Conservation (phyloP, 30 jellyfish, hydroid and myxozoan genomes). For the Aurelia aurita complex sp. Pacific region DNA sequence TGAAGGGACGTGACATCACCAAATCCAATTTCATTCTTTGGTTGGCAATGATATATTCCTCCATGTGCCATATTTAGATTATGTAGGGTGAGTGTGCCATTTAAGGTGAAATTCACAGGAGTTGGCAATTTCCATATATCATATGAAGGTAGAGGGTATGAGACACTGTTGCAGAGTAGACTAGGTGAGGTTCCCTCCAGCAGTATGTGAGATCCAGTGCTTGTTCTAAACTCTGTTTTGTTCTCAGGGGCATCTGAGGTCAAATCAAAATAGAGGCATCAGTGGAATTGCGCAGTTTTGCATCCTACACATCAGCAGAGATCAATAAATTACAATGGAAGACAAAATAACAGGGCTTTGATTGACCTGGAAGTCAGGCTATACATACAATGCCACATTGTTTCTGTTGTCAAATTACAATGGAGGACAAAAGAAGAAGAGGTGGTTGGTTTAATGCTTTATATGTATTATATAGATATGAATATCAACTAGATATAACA, state of each 20-base stretch:
- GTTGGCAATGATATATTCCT: constrained; percentile 12
- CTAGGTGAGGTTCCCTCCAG: constrained; percentile 14
- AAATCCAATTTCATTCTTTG: constrained; percentile 27
- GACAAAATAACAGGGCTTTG: no score
- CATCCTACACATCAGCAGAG: no score
- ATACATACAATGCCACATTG: no score
- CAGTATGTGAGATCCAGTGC: constrained; percentile 37
- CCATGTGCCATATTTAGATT: neutral
- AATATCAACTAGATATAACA: no score
- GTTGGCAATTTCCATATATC: constrained; percentile 19
- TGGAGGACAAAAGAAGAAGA: no score
- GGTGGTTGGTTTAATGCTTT: no score
- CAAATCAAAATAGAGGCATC: neutral
- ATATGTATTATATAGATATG: no score
- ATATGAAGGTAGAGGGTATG: constrained; percentile 14
- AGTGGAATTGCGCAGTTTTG: no score
- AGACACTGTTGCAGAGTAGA: constrained; percentile 15
- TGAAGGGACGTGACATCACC: constrained; percentile 5
- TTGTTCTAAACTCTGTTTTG: constrained; percentile 26
- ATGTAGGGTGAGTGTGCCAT: neutral
- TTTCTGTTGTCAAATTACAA: no score
- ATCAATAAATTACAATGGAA: no score
- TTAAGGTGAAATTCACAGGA: constrained; percentile 1
- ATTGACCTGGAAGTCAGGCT: no score
- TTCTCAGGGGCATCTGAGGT: constrained; percentile 40